Evolutionary conservation across 2,888 invertebrate species (phyloP), one percentile per base, ranked within the genome.

Genomic region (Hirtodrosophila cameraria): DNA sequence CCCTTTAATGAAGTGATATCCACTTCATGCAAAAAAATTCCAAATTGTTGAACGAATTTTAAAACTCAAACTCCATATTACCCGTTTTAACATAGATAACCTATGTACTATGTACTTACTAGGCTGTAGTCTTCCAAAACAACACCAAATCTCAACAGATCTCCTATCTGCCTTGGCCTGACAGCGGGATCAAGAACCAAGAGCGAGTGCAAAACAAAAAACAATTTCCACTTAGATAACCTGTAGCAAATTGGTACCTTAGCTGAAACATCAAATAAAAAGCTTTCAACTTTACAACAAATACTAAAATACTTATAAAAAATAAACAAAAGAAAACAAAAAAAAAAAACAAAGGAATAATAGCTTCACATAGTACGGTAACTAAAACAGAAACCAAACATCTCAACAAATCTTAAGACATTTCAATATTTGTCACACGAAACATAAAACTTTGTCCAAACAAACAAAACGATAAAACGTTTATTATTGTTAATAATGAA

Each of bases 221-320:
- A n/a, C n/a, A n/a, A n/a, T n/a, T 42, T 76, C 60, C 62, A 82
- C 63, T 57, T 78, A 78, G 81, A 84, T 13, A 75, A 82, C 83
- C 86, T 82, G 83, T 80, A 80, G 79, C 46, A 79, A 82, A 79
- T 75, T 79, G 72, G 83, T 82, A 85, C 86, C 86, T 80, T 79
- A 83, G 79, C 80, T 67, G 64, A 82, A 82, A 63, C 49, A 69
- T 60, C 64, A 53, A 46, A 61, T 39, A 49, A 48, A 73, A 64
- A 68, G 69, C 69, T 76, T 73, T 75, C 55, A 61, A 73, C 62
- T 74, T 74, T 71, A 74, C 57, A 68, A 66, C 25, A 36, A 52
- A 38, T 38, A 49, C 46, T 36, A 41, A 54, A 39, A 27, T 33
- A 41, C 33, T 27, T 13, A 48, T 16, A 66, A n/a, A 33, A 50